Percentiles rank a stretch among this genome's conserved stretches.
Evolutionary conservation across 2,797 vertebrate genomes (phyloP).

Genomic region (Acrossocheilus fasciatus): DNA sequence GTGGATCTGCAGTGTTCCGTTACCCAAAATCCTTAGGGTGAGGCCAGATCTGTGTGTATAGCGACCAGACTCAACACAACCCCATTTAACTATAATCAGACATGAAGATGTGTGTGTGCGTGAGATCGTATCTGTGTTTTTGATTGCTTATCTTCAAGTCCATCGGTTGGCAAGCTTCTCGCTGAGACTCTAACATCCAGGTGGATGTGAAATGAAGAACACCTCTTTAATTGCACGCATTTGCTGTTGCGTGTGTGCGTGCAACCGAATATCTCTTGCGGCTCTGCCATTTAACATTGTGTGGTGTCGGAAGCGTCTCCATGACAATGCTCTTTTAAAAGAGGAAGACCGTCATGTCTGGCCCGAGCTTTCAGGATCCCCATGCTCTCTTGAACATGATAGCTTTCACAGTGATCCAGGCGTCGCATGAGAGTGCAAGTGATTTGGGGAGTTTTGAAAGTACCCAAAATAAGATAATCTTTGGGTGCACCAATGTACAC

Average conservation of each 20-base stretch:
- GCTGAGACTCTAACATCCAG: slow-evolving; percentile 19
- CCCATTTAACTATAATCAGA: slow-evolving; percentile 37
- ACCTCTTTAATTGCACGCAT: slow-evolving; percentile 28
- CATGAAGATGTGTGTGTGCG: slow-evolving; percentile 43
- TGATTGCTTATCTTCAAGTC: slow-evolving; percentile 37
- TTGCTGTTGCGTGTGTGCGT: slow-evolving; percentile 27
- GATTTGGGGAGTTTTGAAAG: slow-evolving; percentile 21
- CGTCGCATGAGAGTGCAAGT: slow-evolving; percentile 19
- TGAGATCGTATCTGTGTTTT: slow-evolving; percentile 42
- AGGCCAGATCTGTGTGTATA: slow-evolving; percentile 54
- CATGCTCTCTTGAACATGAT: slow-evolving; percentile 59
- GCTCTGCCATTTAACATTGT: slow-evolving; percentile 22
- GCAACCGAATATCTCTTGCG: slow-evolving; percentile 16
- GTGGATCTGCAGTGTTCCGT: slow-evolving; percentile 54
- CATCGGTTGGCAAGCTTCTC: slow-evolving; percentile 35
- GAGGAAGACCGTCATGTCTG: slow-evolving; percentile 49
- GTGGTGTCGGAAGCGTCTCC: slow-evolving; percentile 55
- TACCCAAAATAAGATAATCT: slow-evolving; percentile 3
- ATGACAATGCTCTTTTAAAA: slow-evolving; percentile 59
- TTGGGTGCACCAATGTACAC: background rate
- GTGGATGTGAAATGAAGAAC: slow-evolving; percentile 36
- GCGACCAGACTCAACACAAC: slow-evolving; percentile 55
- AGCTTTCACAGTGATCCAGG: slow-evolving; percentile 55
- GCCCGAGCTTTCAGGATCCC: slow-evolving; percentile 44
- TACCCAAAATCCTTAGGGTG: slow-evolving; percentile 53